These are phyloP conservation scores for Leptura quadrifasciata DNA, from an alignment of 2,888 invertebrate genomes.

Conservation along the genomic window DNA sequence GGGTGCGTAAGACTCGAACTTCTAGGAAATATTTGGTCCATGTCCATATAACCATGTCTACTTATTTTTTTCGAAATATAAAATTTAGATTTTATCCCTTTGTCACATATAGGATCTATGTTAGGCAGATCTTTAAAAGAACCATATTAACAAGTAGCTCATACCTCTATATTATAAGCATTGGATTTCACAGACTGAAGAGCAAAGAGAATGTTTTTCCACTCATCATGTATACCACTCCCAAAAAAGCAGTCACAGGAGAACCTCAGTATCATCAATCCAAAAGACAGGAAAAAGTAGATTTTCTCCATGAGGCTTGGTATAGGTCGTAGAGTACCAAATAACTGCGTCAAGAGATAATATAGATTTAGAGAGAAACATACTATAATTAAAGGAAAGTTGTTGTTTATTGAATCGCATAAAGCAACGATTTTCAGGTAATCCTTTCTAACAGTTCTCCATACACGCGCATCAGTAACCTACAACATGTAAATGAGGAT, in stretches of 20 bases:
- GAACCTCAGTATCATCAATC: conserved; percentile 67
- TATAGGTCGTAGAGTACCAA: conserved; percentile 76
- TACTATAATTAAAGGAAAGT: conserved; percentile 80
- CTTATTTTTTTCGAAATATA: no score
- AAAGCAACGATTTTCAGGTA: conserved; percentile 53
- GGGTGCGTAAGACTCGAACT: no score
- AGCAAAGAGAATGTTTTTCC: conserved; percentile 67
- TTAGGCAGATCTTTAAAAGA: no score
- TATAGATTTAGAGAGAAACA: conserved; percentile 83
- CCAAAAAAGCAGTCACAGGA: conserved; percentile 66
- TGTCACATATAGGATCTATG: neutral
- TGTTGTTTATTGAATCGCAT: conserved; percentile 75
- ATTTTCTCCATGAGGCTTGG: conserved; percentile 59
- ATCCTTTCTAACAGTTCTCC: conserved; percentile 55
- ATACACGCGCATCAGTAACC: conserved; percentile 52
- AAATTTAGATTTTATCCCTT: no score
- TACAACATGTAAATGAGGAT: no score
- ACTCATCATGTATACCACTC: conserved; percentile 67
- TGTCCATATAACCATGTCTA: no score
- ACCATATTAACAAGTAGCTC: neutral
- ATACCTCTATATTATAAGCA: conserved; percentile 80
- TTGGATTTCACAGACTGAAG: conserved; percentile 80
- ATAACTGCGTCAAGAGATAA: conserved; percentile 83
- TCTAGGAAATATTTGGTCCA: no score
- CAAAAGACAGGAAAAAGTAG: conserved; percentile 68